Evolutionary conservation across 2,113 vertebrate genomes (phyloP), one percentile per base, ranked within the genome.

Genomic region (Meleagris gallopavo): DNA sequence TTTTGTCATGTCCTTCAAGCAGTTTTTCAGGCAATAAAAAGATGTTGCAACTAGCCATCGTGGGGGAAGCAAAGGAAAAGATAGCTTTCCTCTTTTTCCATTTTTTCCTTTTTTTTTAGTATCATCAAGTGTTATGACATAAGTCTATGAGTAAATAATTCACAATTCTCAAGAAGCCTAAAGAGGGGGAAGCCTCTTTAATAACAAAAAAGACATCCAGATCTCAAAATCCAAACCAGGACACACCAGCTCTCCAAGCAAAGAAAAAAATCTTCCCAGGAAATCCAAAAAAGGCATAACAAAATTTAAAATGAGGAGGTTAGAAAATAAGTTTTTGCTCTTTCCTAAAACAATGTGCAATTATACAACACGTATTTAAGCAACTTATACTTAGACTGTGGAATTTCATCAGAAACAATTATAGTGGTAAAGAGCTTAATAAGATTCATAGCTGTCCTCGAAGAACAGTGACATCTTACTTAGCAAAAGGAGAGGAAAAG

Each of bases 121-220:
- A 7, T 50, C 83, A 75, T 93, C 86, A 89, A 85, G 89, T 94
- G 85, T 95, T 92, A 96, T 60, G 57, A 78, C 61, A 93, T 89
- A 94, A 93, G 94, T 89, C 89, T 72, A 57, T 93, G 91, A 93
- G 95, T 95, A 96, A 95, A 90, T 89, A 86, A 66, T 66, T 93
- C 94, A 58, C 45, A 81, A 69, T 91, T 95, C 72, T 69, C 92
- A 86, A 65, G 54, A 96, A 95, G 9, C 36, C 32, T 90, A 78
- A 72, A 74, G 57, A 15, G 24, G n/a, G 7, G 69, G 74, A 85
- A 87, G 18, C 41, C 32, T 92, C 65, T 67, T 76, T 80, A 61
- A 86, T 81, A 91, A 55, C 27, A 48, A 57, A 89, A 57, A 66
- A 71, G 32, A 11, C 13, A 50, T 36, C 13, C 45, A 84, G 43